These are phyloP conservation scores for Aleadryas rufinucha DNA, from an alignment of 2,113 vertebrate species.

Conservation along the genomic window DNA sequence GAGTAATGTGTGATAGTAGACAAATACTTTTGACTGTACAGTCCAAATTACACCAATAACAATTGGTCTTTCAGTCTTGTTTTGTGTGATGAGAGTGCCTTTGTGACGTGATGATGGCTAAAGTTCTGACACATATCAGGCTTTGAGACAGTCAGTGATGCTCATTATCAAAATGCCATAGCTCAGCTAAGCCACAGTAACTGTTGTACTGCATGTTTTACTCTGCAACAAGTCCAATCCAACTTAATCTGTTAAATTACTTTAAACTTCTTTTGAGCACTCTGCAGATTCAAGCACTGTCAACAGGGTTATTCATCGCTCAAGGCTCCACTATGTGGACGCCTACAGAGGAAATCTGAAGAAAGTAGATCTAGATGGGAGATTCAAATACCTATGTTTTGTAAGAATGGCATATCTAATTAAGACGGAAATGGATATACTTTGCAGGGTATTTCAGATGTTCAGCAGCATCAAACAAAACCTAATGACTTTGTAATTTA, in stretches of 20 bases:
- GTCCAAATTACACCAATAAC: background rate
- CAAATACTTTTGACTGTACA: background rate
- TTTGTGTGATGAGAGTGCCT: background rate
- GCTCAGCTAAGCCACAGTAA: background rate
- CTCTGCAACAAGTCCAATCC: background rate
- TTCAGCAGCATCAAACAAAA: background rate
- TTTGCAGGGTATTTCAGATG: background rate
- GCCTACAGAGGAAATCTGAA: background rate
- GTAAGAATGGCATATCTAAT: background rate
- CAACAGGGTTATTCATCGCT: background rate
- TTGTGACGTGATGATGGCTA: accelerated
- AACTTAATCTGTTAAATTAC: background rate
- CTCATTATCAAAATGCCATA: background rate
- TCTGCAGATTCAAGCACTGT: background rate
- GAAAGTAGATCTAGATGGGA: background rate
- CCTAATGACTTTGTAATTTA: background rate
- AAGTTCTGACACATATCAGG: background rate
- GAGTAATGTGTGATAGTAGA: background rate
- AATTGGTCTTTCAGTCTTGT: background rate
- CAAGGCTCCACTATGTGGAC: background rate
- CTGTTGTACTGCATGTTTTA: background rate
- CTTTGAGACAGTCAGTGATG: background rate
- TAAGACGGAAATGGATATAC: background rate
- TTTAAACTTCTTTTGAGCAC: background rate
- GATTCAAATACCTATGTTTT: background rate